Percentiles rank a stretch among this genome's conserved stretches.
Conservation (phyloP, 2,113 vertebrate genomes). For the Saguinus midas region DNA sequence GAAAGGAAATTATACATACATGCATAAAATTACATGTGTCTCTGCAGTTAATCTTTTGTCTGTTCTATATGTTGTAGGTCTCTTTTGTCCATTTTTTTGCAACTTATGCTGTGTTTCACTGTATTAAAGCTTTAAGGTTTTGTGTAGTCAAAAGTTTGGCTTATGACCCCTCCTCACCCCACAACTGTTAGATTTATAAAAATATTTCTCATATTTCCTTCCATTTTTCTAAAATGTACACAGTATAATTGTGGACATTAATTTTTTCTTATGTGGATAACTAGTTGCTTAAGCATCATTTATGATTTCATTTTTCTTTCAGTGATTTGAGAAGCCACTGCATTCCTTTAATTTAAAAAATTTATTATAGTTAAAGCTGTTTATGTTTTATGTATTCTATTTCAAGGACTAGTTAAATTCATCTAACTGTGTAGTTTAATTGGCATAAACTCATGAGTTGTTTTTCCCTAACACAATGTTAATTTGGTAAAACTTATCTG, state of each 20-base stretch:
- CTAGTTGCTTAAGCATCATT: slow-evolving; percentile 18
- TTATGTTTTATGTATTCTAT: background rate
- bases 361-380: background rate
- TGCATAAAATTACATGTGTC: background rate
- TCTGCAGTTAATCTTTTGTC: background rate
- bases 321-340: background rate
- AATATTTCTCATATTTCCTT: background rate
- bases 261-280: background rate
- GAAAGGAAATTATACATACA: background rate
- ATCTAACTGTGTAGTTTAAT: background rate
- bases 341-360: slow-evolving; percentile 11
- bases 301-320: slow-evolving; percentile 26
- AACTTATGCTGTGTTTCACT: slow-evolving; percentile 1
- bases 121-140: slow-evolving; percentile 24
- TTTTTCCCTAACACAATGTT: background rate
- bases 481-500: slow-evolving; percentile 27
- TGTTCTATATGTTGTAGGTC: background rate
- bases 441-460: background rate
- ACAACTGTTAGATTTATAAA: background rate
- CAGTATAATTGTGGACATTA: background rate
- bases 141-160: background rate
- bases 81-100: slow-evolving; percentile 8
- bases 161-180: background rate
- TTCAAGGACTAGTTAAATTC: background rate
- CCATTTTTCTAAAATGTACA: background rate